phyloP scores from a whole-genome alignment of 2,888 invertebrate genomes.

The Dolichopus griseipennis region DNA sequence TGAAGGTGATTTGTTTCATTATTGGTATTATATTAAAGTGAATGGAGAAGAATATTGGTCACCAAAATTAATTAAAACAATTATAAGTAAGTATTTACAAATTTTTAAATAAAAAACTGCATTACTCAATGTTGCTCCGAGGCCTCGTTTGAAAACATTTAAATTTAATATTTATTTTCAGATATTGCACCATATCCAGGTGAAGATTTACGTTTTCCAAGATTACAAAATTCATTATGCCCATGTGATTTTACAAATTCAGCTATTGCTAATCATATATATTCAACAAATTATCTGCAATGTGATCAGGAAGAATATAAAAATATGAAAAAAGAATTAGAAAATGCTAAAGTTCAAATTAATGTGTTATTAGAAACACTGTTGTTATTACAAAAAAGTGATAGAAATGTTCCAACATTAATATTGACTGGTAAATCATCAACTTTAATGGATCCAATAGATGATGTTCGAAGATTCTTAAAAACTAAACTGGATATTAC shows the following conservation, averaged over 20 bases:
- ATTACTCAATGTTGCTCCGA: too few relatives aligned
- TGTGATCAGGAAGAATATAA: background rate
- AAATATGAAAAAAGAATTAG: background rate
- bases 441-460: background rate
- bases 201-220: background rate
- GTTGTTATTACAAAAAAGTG: background rate
- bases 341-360: background rate
- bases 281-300: background rate
- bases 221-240: background rate
- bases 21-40: constrained; percentile 48
- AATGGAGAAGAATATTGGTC: background rate
- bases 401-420: background rate
- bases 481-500: constrained; percentile 9
- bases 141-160: too few relatives aligned
- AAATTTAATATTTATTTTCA: background rate
- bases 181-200: background rate
- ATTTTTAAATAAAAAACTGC: too few relatives aligned
- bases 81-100: background rate
- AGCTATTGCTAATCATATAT: background rate
- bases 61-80: background rate
- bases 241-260: background rate
- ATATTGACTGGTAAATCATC: background rate
- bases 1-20: constrained; percentile 48
- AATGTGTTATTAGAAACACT: background rate
- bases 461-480: constrained; percentile 11